These are phyloP conservation scores for Polypterus bichir DNA, from an alignment of 2,113 vertebrate genomes.

Conservation along the genomic window DNA sequence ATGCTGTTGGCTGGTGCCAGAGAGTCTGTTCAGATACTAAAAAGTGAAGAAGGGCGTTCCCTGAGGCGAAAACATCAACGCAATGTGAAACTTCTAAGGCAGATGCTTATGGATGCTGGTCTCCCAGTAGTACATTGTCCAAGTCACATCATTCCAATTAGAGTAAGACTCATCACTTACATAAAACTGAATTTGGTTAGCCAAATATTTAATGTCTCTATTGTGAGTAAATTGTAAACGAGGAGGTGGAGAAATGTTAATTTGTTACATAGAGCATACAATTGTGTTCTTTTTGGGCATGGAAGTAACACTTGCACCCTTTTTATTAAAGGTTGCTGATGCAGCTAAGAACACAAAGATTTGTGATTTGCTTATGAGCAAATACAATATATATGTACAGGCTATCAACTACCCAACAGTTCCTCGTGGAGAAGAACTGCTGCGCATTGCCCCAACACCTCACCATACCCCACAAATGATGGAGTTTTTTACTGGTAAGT, in stretches of 20 bases:
- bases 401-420: constrained; percentile 95
- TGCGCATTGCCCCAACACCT: constrained; percentile 86
- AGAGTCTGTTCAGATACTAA: constrained; percentile 71
- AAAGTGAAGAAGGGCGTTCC: constrained; percentile 62
- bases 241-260: not conserved
- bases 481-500: constrained; percentile 83
- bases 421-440: constrained; percentile 78
- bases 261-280: not conserved
- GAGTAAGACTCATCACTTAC: constrained; percentile 44
- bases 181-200: too few species aligned
- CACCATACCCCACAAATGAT: constrained; percentile 96
- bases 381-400: constrained; percentile 88
- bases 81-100: constrained; percentile 84
- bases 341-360: constrained; percentile 86
- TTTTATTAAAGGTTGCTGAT: constrained; percentile 61
- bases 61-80: constrained; percentile 85
- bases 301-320: not conserved
- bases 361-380: constrained; percentile 82
- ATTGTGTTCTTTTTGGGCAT: not conserved
- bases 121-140: constrained; percentile 90
- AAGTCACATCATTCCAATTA: constrained; percentile 90
- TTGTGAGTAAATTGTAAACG: not conserved
- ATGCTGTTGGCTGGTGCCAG: constrained; percentile 83
- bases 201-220: not conserved
- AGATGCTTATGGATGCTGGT: constrained; percentile 91